phyloP scores from a whole-genome alignment of 2,113 vertebrate genomes.

The Brachyistius frenatus region DNA sequence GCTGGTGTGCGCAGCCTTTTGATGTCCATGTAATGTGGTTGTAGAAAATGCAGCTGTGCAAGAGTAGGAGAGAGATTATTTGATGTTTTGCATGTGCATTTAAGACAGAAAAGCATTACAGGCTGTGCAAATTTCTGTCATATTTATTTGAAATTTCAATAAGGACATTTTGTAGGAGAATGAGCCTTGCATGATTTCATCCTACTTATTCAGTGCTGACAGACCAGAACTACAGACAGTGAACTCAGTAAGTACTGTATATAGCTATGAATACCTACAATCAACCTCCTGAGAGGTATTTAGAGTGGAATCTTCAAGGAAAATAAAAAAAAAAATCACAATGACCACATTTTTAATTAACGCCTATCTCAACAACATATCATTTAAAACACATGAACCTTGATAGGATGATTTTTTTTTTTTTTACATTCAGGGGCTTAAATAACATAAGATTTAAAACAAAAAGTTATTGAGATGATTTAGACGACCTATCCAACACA shows the following conservation, averaged over 20 bases:
- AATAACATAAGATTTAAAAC: not conserved
- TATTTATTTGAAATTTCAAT: slow-evolving; percentile 7
- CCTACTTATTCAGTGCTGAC: no score
- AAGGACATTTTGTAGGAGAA: not conserved
- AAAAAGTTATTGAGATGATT: not conserved
- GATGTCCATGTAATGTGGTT: slow-evolving; percentile 36
- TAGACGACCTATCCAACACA: no score
- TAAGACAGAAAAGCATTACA: slow-evolving; percentile 11
- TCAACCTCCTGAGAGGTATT: no score
- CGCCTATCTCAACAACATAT: slow-evolving; percentile 10
- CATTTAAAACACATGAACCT: not conserved
- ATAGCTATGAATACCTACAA: no score
- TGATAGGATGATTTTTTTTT: not conserved
- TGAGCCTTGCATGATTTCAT: not conserved
- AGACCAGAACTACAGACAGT: no score
- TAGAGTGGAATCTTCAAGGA: not conserved
- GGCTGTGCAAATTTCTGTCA: not conserved
- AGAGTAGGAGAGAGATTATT: slow-evolving; percentile 4
- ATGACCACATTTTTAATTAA: not conserved
- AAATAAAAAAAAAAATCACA: not conserved
- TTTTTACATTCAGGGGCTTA: not conserved
- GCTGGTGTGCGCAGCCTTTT: slow-evolving; percentile 33
- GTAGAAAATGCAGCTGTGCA: slow-evolving; percentile 14
- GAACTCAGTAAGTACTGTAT: no score
- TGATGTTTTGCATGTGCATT: slow-evolving; percentile 10